Evolutionary conservation across 2,797 vertebrate genomes (phyloP), one percentile per base, ranked within the genome.

Genomic region (Pseudochaenichthys georgianus): DNA sequence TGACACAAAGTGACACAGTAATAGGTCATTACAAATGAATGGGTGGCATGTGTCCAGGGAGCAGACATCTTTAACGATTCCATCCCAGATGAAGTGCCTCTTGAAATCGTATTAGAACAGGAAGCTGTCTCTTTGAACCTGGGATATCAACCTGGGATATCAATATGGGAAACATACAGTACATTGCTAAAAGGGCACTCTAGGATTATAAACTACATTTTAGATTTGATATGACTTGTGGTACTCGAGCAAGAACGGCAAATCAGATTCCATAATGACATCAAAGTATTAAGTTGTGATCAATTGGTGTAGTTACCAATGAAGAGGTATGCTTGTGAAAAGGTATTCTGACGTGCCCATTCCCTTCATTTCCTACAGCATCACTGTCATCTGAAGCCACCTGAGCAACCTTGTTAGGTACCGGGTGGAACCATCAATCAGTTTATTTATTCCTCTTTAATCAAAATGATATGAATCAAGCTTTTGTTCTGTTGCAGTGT

Each of bases 11-110:
- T 81, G 57, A 58, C 57, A 76, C 50, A n/a, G 19, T 52, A 69
- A 70, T 62, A 57, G 58, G 68, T 81, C 65, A 59, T 79, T 60
- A 63, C 62, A 80, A 80, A 70, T 45, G 70, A 83, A 81, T 48
- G 64, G 50, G 61, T 76, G 75, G 73, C 13, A 2, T 46, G 28
- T 17, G 75, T 73, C 65, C 59, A 59, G 68, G 41, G 82, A 48
- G 0, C 57, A 31, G 50, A 65, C 55, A 48, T 69, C 63, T 83
- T 77, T 54, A 74, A 73, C 9, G 34, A 71, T 78, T 78, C 57
- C 59, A 41, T 38, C 17, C 28, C 21, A 71, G 53, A 88, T 86
- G 46, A 64, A 80, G 78, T 75, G 71, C 53, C 65, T 71, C 62
- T 78, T 80, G 65, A 82, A 80, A 77, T 13, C 13, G 12, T 42